Evolutionary conservation across 2,113 vertebrate species (phyloP), one percentile per base, ranked within the genome.

Genomic region (Lasiurus borealis): DNA sequence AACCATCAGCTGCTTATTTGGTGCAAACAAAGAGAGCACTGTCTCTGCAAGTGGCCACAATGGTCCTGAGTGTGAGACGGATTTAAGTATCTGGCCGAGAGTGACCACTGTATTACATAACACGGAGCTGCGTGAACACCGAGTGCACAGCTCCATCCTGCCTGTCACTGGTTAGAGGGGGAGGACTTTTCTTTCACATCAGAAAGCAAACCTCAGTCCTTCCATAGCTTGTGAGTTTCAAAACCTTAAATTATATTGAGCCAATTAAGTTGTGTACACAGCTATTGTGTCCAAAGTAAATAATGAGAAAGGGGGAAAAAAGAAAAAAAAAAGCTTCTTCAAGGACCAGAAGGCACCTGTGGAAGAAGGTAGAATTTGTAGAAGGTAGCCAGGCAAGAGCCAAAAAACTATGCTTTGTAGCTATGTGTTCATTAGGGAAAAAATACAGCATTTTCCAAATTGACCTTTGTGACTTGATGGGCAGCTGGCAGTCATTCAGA

Each of bases 11-110:
- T 95, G 85, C 62, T 87, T 95, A 85, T 44, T 95, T 86, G 85
- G 40, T 0, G 52, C 57, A 94, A 96, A 98, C 96, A 98, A 98
- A 98, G 97, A 94, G 93, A 29, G 8, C 91, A 90, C 96, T 98
- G 97, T 98, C 91, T 84, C 77, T 68, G 71, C 89, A 93, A 96
- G 83, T 93, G 96, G 81, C 96, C 94, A 95, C 96, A 93, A 93
- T 78, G 66, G 57, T 88, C 64, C 92, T 94, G 92, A 96, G 88
- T 85, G 90, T 87, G 94, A 96, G 88, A 90, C 18, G 95, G 92
- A 95, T 92, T 96, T 98, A 97, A 95, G 90, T 84, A 96, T 96
- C 95, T 93, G 91, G 91, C 59, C 89, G 75, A 76, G 95, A 97
- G 95, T 93, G 97, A 90, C 95, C 97, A 96, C 87, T 97, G 46